Evolutionary conservation across 1,140 invertebrate species (phyloP), one percentile per base, ranked within the genome.

Genomic region (Oscheius sp.): DNA sequence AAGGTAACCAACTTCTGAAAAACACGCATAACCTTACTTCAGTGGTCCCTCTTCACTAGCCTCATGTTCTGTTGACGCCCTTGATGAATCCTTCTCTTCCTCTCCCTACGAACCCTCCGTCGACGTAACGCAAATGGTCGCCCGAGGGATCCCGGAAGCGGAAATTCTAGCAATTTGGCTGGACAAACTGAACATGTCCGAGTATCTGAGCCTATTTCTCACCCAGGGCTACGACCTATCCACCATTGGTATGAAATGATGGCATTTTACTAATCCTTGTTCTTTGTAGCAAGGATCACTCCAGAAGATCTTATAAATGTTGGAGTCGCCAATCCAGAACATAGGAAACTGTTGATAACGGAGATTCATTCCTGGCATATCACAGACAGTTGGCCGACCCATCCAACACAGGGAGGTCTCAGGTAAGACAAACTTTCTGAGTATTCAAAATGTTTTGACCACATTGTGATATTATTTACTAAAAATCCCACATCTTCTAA

Each of bases 191-290:
- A 92, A 94, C 82, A 94, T 95, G 87, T 94, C 95, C 84, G 93
- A 97, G 84, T 99, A 99, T 86, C 92, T 93, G 76, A 89, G 91
- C 36, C 88, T 95, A 28, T 99, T 99, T 86, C 89, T 94, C 58
- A 90, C 91, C 26, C 93, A 95, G 45, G 96, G 95, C 36, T 99
- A 99, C 85, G 96, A 99, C 87, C 90, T 99, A 87, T 91, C 93
- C 26, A 98, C 95, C 0, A 95, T 98, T 79, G 93, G 69, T 71
- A 34, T 32, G 36, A 26, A 32, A 18, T 63, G 15, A 13, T 23
- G 32, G 36, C 15, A 29, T 68, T 26, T 58, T 59, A n/a, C 26
- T 34, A 29, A 36, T 63, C 18, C 36, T 10, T 1, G 15, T 36
- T 1, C 10, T 26, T 64, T 71, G 46, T 34, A 67, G 72, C 93